Evolutionary conservation across 2,113 vertebrate genomes (phyloP).

Genomic region (Podilymbus podiceps): DNA sequence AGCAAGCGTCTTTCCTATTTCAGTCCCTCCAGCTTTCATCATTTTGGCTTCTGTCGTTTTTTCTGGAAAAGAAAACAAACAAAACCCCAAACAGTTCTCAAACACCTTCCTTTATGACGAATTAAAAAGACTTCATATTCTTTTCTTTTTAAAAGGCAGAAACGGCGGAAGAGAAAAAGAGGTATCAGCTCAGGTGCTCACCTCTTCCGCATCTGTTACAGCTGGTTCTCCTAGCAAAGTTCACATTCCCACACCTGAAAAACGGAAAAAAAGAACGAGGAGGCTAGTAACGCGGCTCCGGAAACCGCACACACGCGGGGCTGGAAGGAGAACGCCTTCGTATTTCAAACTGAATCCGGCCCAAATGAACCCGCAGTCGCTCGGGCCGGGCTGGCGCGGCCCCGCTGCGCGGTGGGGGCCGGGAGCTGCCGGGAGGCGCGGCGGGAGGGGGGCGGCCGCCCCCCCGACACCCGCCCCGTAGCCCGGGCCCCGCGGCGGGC

Average conservation of each 20-base stretch:
- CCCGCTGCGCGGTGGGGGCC: too few species aligned
- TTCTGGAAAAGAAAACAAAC: constrained; percentile 73
- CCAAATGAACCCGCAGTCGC: not conserved
- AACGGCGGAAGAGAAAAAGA: accelerated
- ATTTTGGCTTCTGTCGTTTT: constrained; percentile 98
- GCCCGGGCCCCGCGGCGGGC: not conserved
- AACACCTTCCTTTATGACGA: accelerated
- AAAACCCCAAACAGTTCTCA: not conserved
- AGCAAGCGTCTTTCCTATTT: constrained; percentile 97
- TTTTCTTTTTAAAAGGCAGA: not conserved
- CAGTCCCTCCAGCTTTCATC: constrained; percentile 99
- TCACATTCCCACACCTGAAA: constrained; percentile 92
- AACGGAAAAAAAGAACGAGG: not conserved
- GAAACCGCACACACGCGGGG: accelerated
- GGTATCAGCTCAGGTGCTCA: constrained; percentile 20
- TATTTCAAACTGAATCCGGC: accelerated
- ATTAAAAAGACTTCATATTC: too few species aligned
- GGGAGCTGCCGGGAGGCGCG: accelerated
- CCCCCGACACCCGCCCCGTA: too few species aligned
- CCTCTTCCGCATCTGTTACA: constrained; percentile 95
- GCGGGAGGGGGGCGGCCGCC: too few species aligned
- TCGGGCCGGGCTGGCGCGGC: not conserved
- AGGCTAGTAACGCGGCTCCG: accelerated
- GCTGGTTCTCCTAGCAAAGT: constrained; percentile 95
- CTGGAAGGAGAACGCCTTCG: accelerated